phyloP scores from a whole-genome alignment of 2,888 invertebrate genomes.

The Plebejus melissa region DNA sequence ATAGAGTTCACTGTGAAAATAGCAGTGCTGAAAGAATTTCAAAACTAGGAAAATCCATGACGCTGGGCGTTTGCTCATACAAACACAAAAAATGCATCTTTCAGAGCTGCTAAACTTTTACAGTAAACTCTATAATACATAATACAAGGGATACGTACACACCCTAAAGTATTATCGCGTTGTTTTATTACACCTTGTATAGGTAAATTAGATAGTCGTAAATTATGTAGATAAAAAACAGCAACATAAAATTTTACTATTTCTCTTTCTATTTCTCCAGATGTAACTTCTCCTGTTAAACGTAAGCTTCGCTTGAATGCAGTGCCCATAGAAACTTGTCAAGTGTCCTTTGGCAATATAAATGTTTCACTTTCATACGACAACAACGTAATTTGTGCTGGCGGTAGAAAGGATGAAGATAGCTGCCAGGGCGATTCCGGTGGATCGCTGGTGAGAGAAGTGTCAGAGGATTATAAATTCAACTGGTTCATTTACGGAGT shows the following conservation, averaged over 20 bases:
- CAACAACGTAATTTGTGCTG: conserved; percentile 70
- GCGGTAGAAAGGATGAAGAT: conserved; percentile 70
- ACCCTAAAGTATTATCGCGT: too few relatives aligned
- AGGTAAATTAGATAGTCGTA: too few relatives aligned
- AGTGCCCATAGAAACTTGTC: conserved; percentile 44
- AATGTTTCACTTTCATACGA: conserved; percentile 43
- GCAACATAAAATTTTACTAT: background rate
- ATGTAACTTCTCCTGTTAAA: conserved; percentile 38
- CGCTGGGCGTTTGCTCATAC: too few relatives aligned
- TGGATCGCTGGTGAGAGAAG: conserved; percentile 68
- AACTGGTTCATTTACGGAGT: conserved; percentile 75
- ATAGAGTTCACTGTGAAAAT: too few relatives aligned
- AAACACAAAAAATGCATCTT: too few relatives aligned
- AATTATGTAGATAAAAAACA: background rate
- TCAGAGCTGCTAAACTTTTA: too few relatives aligned
- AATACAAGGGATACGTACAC: too few relatives aligned
- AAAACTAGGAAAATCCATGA: too few relatives aligned
- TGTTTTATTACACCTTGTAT: too few relatives aligned
- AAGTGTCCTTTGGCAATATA: conserved; percentile 41
- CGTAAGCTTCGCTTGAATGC: conserved; percentile 61
- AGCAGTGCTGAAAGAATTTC: too few relatives aligned
- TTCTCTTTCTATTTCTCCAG: conserved; percentile 37
- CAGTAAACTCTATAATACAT: too few relatives aligned
- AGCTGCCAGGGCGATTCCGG: conserved; percentile 81
- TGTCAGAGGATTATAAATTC: conserved; percentile 43